These are phyloP conservation scores for Drosophila rubida DNA, from an alignment of 2,888 invertebrate species.

Conservation along the genomic window DNA sequence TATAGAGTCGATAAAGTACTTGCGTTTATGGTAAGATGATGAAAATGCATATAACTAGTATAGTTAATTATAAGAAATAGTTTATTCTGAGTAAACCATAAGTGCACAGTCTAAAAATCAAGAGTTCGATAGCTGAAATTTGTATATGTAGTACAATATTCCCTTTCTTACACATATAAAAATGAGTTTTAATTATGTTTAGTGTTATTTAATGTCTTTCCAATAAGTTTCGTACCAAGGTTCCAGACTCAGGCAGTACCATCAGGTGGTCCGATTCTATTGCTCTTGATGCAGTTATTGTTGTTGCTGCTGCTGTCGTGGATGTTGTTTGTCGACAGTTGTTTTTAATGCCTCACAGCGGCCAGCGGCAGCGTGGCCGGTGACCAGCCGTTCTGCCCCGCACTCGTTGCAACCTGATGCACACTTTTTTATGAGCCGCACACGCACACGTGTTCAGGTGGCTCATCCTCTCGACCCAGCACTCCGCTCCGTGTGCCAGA, in stretches of 20 bases:
- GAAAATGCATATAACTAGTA: no score
- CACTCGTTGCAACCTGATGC: conserved; percentile 70
- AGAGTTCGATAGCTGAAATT: no score
- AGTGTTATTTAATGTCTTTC: neutral
- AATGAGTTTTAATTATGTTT: neutral
- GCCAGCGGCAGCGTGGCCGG: conserved; percentile 15
- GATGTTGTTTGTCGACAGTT: conserved; percentile 75
- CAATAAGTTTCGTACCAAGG: conserved; percentile 31
- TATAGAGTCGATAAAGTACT: no score
- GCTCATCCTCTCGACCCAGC: neutral
- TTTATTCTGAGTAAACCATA: no score
- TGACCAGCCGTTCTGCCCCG: conserved; percentile 15
- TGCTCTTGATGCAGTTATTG: conserved; percentile 14
- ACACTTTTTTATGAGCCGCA: conserved; percentile 71
- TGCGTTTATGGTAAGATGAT: no score
- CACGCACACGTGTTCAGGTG: conserved; percentile 72
- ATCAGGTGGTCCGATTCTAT: conserved; percentile 63
- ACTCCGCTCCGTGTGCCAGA: conserved; percentile 12
- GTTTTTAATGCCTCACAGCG: conserved; percentile 71
- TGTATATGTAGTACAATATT: no score
- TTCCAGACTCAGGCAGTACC: conserved; percentile 42
- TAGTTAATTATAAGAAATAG: no score
- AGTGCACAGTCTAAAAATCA: no score
- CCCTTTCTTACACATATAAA: no score
- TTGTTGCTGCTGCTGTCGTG: conserved; percentile 22